Evolutionary conservation across 2,888 invertebrate species (phyloP).

Genomic region (Xestia c-nigrum): DNA sequence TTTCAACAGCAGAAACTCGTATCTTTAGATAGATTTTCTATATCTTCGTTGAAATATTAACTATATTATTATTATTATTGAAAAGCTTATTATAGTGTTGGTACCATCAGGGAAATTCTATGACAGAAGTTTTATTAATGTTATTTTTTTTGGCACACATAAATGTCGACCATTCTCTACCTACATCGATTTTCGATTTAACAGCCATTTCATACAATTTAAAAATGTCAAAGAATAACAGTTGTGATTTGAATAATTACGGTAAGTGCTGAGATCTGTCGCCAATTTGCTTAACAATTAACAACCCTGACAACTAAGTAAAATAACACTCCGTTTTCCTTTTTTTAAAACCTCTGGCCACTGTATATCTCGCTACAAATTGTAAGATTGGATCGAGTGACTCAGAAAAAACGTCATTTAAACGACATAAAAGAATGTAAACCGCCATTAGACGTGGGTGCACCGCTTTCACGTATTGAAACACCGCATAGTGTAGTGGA

Average conservation of each 20-base stretch:
- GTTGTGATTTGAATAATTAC: too few relatives aligned
- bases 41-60: too few relatives aligned
- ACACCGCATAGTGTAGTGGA: slow-evolving; percentile 28
- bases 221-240: not conserved
- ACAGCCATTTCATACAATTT: not conserved
- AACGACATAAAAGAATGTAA: slow-evolving; percentile 18
- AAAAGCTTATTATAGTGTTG: not conserved
- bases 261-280: not conserved
- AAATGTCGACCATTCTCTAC: not conserved
- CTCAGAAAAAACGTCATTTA: slow-evolving; percentile 16
- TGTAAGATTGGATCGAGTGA: not conserved
- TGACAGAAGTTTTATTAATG: not conserved
- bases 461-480: slow-evolving; percentile 48
- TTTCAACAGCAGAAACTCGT: slow-evolving; percentile 17
- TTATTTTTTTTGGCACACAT: not conserved
- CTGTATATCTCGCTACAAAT: not conserved
- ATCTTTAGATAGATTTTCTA: not conserved
- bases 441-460: slow-evolving; percentile 27
- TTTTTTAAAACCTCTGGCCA: slow-evolving; percentile 4
- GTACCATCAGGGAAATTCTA: not conserved
- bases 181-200: not conserved
- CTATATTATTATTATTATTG: too few relatives aligned
- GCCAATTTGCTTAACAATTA: not conserved
- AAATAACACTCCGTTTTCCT: not conserved
- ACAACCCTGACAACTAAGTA: not conserved